Conservation (phyloP, 2,797 vertebrate species). For the Catostomus latipinnis region DNA sequence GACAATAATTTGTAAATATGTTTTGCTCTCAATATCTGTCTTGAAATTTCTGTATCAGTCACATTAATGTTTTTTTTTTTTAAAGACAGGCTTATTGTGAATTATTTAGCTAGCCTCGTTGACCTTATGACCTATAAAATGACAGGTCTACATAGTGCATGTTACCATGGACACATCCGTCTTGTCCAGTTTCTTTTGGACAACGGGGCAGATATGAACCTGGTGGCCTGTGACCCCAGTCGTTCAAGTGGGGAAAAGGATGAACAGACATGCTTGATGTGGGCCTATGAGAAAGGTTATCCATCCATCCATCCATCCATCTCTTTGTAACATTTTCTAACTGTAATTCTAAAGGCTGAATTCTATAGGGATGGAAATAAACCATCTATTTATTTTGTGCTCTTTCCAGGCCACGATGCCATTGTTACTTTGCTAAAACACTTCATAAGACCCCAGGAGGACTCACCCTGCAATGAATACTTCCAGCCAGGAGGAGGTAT, state of each 20-base stretch:
- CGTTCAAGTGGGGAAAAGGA: slow-evolving; percentile 97
- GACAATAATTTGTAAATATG: no score
- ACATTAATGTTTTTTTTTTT: no score
- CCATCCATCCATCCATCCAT: neutral
- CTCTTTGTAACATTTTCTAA: neutral
- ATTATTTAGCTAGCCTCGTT: neutral
- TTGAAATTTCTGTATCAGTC: no score
- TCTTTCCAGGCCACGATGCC: slow-evolving; percentile 86
- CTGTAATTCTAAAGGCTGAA: neutral
- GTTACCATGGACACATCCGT: slow-evolving; percentile 93
- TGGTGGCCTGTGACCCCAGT: slow-evolving; percentile 94
- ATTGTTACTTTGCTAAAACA: slow-evolving; percentile 97
- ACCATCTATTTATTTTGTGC: slow-evolving; percentile 4
- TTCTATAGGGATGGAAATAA: no score
- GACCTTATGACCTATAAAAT: neutral
- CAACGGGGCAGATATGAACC: slow-evolving; percentile 95
- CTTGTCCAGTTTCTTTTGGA: slow-evolving; percentile 94
- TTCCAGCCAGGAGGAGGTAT: slow-evolving; percentile 96
- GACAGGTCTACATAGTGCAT: slow-evolving; percentile 91
- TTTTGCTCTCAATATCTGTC: no score
- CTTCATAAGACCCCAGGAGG: slow-evolving; percentile 92
- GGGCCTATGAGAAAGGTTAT: slow-evolving; percentile 97
- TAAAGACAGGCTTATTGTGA: no score
- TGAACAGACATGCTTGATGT: slow-evolving; percentile 97
- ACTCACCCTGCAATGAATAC: slow-evolving; percentile 93